Conservation (phyloP, 1,140 invertebrate species). For the Medauroidea extradentata region DNA sequence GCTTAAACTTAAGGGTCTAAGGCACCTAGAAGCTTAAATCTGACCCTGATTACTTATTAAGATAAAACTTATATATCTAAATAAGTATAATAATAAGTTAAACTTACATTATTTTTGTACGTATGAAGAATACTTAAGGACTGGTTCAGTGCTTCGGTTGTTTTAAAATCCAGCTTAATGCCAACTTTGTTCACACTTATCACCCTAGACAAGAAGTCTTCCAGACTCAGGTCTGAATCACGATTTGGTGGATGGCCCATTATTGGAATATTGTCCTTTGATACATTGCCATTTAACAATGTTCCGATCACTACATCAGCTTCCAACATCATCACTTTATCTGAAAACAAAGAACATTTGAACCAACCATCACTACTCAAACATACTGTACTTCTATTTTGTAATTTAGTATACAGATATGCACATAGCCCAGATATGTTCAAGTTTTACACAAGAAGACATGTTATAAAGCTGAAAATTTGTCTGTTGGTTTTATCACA, state of each 20-base stretch:
- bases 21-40: no score
- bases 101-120: background rate
- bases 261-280: slow-evolving; percentile 55
- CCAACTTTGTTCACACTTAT: slow-evolving; percentile 57
- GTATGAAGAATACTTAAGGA: slow-evolving; percentile 53
- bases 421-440: no score
- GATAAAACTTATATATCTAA: no score
- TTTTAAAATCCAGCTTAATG: slow-evolving; percentile 87
- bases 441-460: no score
- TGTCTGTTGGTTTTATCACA: no score
- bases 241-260: slow-evolving; percentile 80
- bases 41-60: no score
- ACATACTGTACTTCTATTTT: no score
- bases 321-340: slow-evolving; percentile 75
- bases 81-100: no score
- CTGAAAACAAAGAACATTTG: slow-evolving; percentile 41
- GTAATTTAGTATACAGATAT: no score
- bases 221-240: slow-evolving; percentile 68
- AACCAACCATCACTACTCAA: no score
- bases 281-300: slow-evolving; percentile 32
- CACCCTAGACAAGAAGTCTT: slow-evolving; percentile 63
- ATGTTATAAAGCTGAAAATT: no score
- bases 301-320: slow-evolving; percentile 76
- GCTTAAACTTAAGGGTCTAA: no score
- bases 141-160: slow-evolving; percentile 66